Conservation (phyloP, 2,797 vertebrate species). For the Leucoraja ocellata region DNA sequence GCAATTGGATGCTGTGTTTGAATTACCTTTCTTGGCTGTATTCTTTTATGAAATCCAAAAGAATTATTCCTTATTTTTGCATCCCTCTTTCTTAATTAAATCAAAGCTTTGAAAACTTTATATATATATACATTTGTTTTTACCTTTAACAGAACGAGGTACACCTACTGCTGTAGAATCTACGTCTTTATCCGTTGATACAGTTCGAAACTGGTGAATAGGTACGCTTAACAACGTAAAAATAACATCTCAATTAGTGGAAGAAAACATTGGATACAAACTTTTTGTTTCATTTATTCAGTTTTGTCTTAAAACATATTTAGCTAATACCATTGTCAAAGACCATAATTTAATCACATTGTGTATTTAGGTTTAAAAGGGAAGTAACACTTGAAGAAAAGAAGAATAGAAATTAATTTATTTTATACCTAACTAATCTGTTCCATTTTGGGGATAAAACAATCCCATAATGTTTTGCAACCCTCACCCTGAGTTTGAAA, state of each 20-base stretch:
- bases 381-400: too few species aligned
- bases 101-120: neutral
- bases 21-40: neutral
- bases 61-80: neutral
- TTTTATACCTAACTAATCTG: neutral
- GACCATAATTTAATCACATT: neutral
- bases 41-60: neutral
- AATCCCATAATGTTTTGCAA: neutral
- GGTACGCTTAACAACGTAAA: constrained; percentile 27
- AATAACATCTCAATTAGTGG: neutral
- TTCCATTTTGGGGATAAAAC: neutral
- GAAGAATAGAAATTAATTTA: neutral
- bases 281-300: neutral
- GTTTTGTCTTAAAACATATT: neutral
- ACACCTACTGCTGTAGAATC: too few species aligned
- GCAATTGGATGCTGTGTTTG: neutral
- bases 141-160: constrained; percentile 9
- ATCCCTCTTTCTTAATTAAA: neutral
- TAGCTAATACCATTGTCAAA: neutral
- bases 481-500: neutral
- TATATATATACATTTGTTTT: neutral
- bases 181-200: neutral
- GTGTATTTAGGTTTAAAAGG: neutral
- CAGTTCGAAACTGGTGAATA: neutral
- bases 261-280: neutral